Evolutionary conservation across 1,140 invertebrate genomes (phyloP).

Genomic region (Listronotus bonariensis): DNA sequence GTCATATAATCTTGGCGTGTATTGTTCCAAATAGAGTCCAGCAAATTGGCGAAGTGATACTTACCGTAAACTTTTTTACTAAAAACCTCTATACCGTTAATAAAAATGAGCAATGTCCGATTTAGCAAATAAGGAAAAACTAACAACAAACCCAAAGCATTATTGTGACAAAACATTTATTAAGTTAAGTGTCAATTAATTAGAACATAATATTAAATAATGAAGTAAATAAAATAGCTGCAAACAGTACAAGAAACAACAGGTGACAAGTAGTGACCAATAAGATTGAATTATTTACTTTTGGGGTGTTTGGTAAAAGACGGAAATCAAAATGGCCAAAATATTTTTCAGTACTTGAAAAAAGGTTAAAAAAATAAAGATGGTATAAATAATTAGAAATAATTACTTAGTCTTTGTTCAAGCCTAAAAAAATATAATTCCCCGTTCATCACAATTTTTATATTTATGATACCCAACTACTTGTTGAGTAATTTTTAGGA

Average conservation of each 20-base stretch:
- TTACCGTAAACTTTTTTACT: too few species aligned
- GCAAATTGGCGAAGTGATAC: too few species aligned
- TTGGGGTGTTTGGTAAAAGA: not conserved
- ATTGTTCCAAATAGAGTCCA: too few species aligned
- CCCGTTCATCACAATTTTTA: too few species aligned
- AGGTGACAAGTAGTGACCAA: constrained; percentile 38
- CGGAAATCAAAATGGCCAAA: not conserved
- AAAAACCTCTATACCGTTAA: not conserved
- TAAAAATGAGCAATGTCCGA: constrained; percentile 42
- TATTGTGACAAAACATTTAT: constrained; percentile 58
- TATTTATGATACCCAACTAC: too few species aligned
- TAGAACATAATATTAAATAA: constrained; percentile 51
- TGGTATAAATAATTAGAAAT: too few species aligned
- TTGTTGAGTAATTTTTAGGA: too few species aligned
- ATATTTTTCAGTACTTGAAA: too few species aligned
- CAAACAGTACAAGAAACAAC: constrained; percentile 51
- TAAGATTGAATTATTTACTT: constrained; percentile 9
- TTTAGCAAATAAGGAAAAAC: constrained; percentile 44
- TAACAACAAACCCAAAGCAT: constrained; percentile 58
- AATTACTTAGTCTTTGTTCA: too few species aligned
- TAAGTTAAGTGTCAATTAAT: constrained; percentile 55
- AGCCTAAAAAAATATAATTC: too few species aligned
- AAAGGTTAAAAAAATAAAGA: too few species aligned
- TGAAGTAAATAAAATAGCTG: constrained; percentile 50
- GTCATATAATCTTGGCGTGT: too few species aligned